Evolutionary conservation across 2,113 vertebrate species (phyloP).

Genomic region (Phaethon lepturus): DNA sequence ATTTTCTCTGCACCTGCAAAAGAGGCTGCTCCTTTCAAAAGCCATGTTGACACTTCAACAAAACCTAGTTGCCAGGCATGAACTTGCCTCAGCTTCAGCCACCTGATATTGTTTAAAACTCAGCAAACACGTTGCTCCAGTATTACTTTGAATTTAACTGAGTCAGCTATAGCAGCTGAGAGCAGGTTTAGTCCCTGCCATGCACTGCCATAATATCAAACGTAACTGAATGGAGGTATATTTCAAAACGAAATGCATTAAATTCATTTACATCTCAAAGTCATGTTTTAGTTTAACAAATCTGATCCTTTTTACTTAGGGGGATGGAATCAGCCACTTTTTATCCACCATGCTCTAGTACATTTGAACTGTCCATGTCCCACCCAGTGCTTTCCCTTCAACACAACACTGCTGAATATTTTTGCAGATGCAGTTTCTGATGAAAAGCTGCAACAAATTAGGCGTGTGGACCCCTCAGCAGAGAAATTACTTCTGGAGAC

Average conservation of each 20-base stretch:
- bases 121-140: background rate
- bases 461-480: accelerated
- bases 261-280: background rate
- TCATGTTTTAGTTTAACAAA: background rate
- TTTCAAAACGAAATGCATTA: background rate
- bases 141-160: background rate
- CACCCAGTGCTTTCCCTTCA: background rate
- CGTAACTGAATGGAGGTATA: background rate
- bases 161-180: background rate
- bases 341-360: background rate
- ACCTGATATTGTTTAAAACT: background rate
- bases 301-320: background rate
- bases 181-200: background rate
- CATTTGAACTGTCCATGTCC: background rate
- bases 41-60: background rate
- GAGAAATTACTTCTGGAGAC: background rate
- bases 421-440: background rate
- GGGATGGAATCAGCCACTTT: background rate
- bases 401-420: background rate
- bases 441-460: background rate
- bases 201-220: background rate
- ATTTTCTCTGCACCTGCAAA: background rate
- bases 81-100: background rate
- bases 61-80: background rate
- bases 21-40: background rate